A percentile compares a stretch with the other conserved stretches of the same genome.
Conservation (phyloP, 30 jellyfish, hydroid and myxozoan species). For the Cassiopea andromeda region DNA sequence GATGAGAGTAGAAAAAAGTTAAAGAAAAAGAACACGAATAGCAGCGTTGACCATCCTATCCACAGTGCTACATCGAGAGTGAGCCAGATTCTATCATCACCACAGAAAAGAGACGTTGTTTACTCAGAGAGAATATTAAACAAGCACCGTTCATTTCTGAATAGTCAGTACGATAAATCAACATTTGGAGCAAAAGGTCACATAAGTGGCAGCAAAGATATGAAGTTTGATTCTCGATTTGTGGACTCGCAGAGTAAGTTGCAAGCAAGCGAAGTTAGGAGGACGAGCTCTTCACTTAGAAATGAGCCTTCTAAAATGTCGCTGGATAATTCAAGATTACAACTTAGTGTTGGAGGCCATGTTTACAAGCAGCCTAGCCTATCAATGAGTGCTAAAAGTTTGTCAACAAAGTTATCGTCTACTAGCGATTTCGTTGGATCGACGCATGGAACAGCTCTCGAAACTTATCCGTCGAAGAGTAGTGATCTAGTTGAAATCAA, state of each 20-base stretch:
- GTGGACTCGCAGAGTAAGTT: background rate
- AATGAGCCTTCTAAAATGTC: background rate
- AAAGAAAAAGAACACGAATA: constrained; percentile 19
- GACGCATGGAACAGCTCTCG: background rate
- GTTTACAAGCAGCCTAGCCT: background rate
- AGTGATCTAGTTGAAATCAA: constrained; percentile 22
- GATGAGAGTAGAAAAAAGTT: constrained; percentile 57
- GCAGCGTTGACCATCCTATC: constrained; percentile 44
- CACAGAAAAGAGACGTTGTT: constrained; percentile 40
- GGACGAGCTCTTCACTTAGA: background rate
- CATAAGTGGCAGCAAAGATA: background rate
- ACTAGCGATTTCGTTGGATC: background rate
- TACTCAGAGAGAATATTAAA: constrained; percentile 36
- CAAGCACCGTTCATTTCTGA: constrained; percentile 25
- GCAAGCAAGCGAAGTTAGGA: background rate
- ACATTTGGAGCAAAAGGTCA: background rate
- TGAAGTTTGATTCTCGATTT: background rate
- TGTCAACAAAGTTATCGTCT: background rate
- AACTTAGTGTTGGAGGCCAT: background rate
- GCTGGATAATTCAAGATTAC: background rate
- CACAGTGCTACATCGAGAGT: background rate
- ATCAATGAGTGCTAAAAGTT: background rate
- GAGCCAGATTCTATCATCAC: constrained; percentile 23
- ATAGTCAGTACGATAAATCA: background rate
- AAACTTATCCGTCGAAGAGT: background rate